phyloP scores from a whole-genome alignment of 2,797 vertebrate species.

The Paratrypauchen microcephalus region DNA sequence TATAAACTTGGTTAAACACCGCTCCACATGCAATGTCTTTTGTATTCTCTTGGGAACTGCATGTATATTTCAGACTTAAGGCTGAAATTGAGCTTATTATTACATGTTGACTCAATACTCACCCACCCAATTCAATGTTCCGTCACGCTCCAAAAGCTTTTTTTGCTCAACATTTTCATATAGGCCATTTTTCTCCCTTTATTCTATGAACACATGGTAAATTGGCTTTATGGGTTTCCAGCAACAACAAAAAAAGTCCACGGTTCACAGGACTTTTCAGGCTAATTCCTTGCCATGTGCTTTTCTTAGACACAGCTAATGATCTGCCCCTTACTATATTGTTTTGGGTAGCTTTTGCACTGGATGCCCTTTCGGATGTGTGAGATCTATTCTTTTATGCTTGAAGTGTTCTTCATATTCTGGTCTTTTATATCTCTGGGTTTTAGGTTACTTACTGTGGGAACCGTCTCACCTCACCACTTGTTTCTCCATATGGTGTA shows the following conservation, averaged over 20 bases:
- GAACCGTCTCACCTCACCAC: no score
- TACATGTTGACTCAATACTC: background rate
- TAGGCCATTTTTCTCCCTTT: background rate
- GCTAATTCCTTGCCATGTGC: no score
- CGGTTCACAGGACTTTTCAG: background rate
- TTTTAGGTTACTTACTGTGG: no score
- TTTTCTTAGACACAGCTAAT: background rate
- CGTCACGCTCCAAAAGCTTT: background rate
- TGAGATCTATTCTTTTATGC: no score
- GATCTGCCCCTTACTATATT: background rate
- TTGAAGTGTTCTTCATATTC: no score
- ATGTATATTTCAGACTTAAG: background rate
- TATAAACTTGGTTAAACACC: conserved; percentile 7
- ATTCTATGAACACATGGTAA: background rate
- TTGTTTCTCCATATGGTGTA: no score
- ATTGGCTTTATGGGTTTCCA: background rate
- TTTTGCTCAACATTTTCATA: background rate
- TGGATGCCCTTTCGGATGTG: no score
- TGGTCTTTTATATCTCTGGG: no score
- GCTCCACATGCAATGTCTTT: conserved; percentile 10
- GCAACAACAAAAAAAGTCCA: background rate
- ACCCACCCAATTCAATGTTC: background rate
- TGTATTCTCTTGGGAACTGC: conserved; percentile 18
- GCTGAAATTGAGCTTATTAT: background rate
- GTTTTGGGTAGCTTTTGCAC: background rate